Conservation (phyloP, 2,113 vertebrate species). For the Dryoscopus gambensis region DNA sequence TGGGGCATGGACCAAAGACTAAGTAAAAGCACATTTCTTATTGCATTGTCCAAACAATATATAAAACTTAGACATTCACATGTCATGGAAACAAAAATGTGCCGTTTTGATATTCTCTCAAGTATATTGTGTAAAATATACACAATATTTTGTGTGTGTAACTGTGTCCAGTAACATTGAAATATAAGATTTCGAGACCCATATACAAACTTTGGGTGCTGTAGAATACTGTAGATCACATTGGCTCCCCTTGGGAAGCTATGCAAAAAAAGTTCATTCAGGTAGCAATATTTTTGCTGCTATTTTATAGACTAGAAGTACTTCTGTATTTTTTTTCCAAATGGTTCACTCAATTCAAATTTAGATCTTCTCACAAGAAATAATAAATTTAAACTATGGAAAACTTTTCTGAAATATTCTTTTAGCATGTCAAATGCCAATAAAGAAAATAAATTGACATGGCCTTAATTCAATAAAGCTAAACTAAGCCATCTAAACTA, state of each 20-base stretch:
- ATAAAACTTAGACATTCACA: not conserved
- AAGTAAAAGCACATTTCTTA: not conserved
- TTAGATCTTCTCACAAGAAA: not conserved
- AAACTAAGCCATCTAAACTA: no score
- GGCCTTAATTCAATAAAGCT: not conserved
- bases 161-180: not conserved
- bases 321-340: not conserved
- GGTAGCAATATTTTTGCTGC: not conserved
- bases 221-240: not conserved
- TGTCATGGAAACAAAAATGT: not conserved
- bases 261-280: not conserved
- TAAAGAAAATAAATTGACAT: not conserved
- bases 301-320: not conserved
- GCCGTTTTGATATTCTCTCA: not conserved
- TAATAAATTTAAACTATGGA: not conserved
- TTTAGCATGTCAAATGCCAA: not conserved
- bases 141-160: no score
- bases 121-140: not conserved
- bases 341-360: not conserved
- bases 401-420: not conserved
- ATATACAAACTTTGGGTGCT: not conserved
- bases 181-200: not conserved
- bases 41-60: not conserved
- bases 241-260: not conserved
- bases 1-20: not conserved